These are phyloP conservation scores for Dromococcyx pavoninus DNA, from an alignment of 2,797 vertebrate genomes.

Conservation along the genomic window DNA sequence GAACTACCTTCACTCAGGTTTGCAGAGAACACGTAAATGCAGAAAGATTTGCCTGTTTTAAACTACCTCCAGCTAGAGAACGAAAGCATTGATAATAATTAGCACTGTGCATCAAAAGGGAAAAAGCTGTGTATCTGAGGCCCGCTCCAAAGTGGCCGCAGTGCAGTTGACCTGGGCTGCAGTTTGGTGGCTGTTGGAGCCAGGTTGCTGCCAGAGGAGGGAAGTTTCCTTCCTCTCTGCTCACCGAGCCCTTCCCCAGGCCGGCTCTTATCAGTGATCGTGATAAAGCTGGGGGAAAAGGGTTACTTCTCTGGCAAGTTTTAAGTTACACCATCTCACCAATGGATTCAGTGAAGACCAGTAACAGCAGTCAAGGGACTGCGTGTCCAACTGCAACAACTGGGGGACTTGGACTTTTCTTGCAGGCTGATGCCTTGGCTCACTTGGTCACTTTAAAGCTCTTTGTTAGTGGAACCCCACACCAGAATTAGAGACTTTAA, in stretches of 20 bases:
- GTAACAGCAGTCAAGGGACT: not conserved
- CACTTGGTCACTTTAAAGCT: not conserved
- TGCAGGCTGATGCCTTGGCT: not conserved
- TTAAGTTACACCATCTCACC: not conserved
- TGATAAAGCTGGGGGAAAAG: not conserved
- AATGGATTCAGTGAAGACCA: not conserved
- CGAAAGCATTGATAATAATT: not conserved
- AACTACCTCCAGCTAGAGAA: not conserved
- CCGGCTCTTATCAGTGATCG: not conserved
- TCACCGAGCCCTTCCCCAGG: not conserved
- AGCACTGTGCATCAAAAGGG: not conserved
- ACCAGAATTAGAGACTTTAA: not conserved
- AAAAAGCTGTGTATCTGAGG: not conserved
- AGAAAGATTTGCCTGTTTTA: not conserved
- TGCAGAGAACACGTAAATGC: not conserved
- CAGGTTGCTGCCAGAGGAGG: not conserved
- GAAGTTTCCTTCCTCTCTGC: not conserved
- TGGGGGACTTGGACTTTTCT: not conserved
- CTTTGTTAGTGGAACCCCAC: not conserved
- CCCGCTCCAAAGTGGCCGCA: not conserved
- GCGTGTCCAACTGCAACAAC: not conserved
- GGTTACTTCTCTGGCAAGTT: not conserved
- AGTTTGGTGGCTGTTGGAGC: not conserved
- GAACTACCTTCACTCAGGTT: not conserved
- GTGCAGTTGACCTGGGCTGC: not conserved